Evolutionary conservation across 2,888 invertebrate species (phyloP), one percentile per base, ranked within the genome.

Genomic region (Baccha elongata): DNA sequence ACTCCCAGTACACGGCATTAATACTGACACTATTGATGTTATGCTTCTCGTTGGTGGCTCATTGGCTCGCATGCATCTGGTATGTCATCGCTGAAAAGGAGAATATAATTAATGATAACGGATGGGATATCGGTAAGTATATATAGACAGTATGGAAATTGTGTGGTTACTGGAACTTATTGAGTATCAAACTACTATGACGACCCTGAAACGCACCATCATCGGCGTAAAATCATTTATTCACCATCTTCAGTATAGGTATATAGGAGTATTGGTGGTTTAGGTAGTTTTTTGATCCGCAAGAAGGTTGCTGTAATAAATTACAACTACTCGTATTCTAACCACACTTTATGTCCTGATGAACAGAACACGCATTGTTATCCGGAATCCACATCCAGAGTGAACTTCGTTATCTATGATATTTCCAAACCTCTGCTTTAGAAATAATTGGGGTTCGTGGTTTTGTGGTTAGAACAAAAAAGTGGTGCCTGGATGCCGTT

Each of bases 41-140:
- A 71, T 97, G 96, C 87, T 99, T 98, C 91, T 96, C 97, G 46
- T 92, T 98, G 86, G 95, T 98, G 64, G 98, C 98, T 2, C 98
- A 99, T 91, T 98, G 98, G 98, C 92, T 98, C 84, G 98, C 98
- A 11, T 98, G 98, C 91, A 94, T 98, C 87, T 99, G 98, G 98
- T 98, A 96, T 91, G 96, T 97, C 86, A 97, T 98, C 87, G 98
- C 98, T 7, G 96, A 96, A 88, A 95, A 95, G 88, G 98, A 98
- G 90, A 93, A 95, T 85, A 92, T 94, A 62, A 92, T 92, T 86
- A 92, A 93, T 85, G 93, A 94, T 86, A 91, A 89, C 64, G 93
- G 93, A 86, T 96, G 96, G 96, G 95, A 96, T 90, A 93, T 96
- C 86, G 97, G 97, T 97, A 91, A 93, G 93, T 89, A 62, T 23